Conservation (phyloP, 2,113 vertebrate species). For the Chamaea fasciata region DNA sequence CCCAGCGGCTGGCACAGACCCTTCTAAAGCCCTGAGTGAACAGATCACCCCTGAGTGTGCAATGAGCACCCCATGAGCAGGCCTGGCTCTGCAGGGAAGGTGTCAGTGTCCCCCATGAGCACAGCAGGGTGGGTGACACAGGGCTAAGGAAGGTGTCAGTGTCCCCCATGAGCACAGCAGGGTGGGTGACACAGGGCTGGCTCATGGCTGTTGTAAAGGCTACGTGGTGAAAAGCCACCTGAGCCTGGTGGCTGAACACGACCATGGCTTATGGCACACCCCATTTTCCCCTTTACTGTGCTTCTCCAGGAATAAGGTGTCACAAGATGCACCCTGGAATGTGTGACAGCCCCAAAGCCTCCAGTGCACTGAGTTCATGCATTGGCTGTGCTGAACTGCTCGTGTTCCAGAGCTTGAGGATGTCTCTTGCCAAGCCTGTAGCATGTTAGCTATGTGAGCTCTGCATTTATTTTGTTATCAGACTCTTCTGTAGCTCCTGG, state of each 20-base stretch:
- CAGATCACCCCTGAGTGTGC: accelerated
- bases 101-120: neutral
- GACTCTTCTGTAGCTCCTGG: neutral
- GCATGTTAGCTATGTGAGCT: neutral
- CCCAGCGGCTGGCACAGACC: neutral
- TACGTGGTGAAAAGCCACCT: accelerated
- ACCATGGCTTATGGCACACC: neutral
- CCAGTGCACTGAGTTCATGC: accelerated
- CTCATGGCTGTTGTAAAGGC: neutral
- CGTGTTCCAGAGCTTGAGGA: neutral
- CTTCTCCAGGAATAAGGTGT: neutral
- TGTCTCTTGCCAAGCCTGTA: neutral
- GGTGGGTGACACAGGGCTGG: too few species aligned
- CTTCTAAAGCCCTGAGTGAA: neutral
- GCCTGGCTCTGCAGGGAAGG: neutral
- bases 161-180: too few species aligned
- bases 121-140: neutral
- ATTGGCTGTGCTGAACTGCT: neutral
- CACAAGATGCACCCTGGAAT: neutral
- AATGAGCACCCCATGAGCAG: neutral
- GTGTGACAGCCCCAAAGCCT: neutral
- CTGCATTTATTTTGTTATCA: neutral
- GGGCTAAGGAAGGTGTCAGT: neutral
- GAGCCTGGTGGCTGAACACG: neutral
- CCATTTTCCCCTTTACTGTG: neutral